Conservation (phyloP, 2,797 vertebrate genomes). For the Pitangus sulphuratus region DNA sequence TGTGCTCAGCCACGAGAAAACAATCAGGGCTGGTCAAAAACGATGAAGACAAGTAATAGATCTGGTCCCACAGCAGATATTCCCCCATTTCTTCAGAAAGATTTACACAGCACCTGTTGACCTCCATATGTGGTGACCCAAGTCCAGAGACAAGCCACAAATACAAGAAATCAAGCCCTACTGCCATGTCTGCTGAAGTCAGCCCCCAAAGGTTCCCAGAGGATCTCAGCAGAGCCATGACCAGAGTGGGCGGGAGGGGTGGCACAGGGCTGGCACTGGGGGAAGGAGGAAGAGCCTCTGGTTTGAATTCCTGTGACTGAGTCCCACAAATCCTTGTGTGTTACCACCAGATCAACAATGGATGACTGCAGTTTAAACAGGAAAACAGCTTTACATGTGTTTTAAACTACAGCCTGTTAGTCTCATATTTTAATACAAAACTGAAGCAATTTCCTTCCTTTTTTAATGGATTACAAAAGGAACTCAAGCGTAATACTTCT, state of each 20-base stretch:
- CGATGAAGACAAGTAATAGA: background rate
- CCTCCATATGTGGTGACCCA: background rate
- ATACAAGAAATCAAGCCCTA: background rate
- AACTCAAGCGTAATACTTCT: conserved; percentile 40
- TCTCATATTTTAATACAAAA: conserved; percentile 19
- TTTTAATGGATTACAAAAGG: conserved; percentile 43
- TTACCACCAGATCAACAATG: background rate
- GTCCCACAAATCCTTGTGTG: background rate
- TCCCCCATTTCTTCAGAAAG: background rate
- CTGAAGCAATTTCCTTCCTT: conserved; percentile 26
- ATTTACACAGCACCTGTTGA: background rate
- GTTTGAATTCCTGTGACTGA: background rate
- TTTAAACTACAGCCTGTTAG: background rate
- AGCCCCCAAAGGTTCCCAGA: background rate
- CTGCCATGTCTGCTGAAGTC: background rate
- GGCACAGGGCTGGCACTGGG: background rate
- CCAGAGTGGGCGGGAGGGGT: rapidly evolving
- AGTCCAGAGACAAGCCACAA: background rate
- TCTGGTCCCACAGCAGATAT: background rate
- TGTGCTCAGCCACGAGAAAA: background rate
- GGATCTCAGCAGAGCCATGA: background rate
- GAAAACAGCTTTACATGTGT: conserved; percentile 4
- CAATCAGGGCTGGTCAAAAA: rapidly evolving
- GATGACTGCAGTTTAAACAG: conserved; percentile 5
- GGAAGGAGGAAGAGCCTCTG: background rate